phyloP scores from a whole-genome alignment of 2,888 invertebrate genomes.

The Heliothis peltigera region DNA sequence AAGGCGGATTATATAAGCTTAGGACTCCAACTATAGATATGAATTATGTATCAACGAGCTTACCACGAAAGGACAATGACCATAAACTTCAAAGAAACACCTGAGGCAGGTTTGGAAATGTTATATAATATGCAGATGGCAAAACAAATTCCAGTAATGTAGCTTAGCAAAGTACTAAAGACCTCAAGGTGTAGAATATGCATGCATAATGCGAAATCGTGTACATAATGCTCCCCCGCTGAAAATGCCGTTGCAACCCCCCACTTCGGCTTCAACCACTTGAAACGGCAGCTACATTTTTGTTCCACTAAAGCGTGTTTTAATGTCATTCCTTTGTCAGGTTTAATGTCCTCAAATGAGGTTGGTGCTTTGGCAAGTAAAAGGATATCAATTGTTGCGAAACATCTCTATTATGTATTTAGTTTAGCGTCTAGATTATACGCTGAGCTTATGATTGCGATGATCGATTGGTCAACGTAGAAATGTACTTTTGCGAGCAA shows the following conservation, averaged over 20 bases:
- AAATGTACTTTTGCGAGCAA: no score
- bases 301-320: conserved; percentile 25
- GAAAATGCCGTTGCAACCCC: conserved; percentile 22
- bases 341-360: conserved; percentile 39
- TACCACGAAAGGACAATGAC: neutral
- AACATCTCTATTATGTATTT: no score
- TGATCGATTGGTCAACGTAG: no score
- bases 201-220: conserved; percentile 13
- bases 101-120: neutral
- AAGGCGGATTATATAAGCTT: neutral
- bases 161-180: conserved; percentile 18
- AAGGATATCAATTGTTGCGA: neutral
- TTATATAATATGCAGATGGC: neutral
- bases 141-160: neutral
- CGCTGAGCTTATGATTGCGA: no score
- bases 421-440: no score
- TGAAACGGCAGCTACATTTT: conserved; percentile 48
- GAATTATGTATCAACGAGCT: neutral
- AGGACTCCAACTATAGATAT: neutral
- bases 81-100: conserved; percentile 14
- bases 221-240: conserved; percentile 2
- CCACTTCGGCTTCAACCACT: conserved; percentile 38
- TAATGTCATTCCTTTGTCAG: conserved; percentile 32
- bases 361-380: conserved; percentile 10
- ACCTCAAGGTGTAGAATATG: conserved; percentile 22